phyloP scores from a whole-genome alignment of 2,113 vertebrate species.

The Lycaon pictus region DNA sequence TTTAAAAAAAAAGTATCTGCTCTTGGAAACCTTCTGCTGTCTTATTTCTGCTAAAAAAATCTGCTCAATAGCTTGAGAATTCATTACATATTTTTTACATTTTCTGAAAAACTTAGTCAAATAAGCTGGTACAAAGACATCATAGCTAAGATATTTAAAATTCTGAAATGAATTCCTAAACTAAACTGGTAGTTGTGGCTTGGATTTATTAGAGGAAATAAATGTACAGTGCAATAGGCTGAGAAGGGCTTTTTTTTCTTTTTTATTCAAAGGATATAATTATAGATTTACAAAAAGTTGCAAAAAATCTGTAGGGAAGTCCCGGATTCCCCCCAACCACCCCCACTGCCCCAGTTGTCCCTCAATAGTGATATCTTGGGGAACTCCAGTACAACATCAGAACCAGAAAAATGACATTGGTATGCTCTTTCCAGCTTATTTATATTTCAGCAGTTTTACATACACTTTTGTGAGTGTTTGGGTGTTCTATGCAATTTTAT shows the following conservation, averaged over 20 bases:
- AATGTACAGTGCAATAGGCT: background rate
- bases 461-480: background rate
- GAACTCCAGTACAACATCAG: constrained; percentile 1
- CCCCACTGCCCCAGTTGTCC: background rate
- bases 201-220: background rate
- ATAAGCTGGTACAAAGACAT: background rate
- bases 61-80: background rate
- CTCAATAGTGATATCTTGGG: background rate
- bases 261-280: constrained; percentile 31
- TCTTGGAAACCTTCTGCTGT: background rate
- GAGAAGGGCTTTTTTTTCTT: background rate
- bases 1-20: background rate
- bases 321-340: background rate
- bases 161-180: constrained; percentile 56
- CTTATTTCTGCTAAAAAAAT: constrained; percentile 38
- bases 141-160: constrained; percentile 15
- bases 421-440: background rate
- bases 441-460: constrained; percentile 2
- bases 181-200: background rate
- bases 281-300: background rate
- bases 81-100: background rate
- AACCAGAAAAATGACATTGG: background rate
- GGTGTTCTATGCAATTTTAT: background rate
- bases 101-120: constrained; percentile 45
- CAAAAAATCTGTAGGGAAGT: background rate